Base-by-base conservation (phyloP, 2,888 invertebrate genomes). In the Azorinus chamasolen region DNA sequence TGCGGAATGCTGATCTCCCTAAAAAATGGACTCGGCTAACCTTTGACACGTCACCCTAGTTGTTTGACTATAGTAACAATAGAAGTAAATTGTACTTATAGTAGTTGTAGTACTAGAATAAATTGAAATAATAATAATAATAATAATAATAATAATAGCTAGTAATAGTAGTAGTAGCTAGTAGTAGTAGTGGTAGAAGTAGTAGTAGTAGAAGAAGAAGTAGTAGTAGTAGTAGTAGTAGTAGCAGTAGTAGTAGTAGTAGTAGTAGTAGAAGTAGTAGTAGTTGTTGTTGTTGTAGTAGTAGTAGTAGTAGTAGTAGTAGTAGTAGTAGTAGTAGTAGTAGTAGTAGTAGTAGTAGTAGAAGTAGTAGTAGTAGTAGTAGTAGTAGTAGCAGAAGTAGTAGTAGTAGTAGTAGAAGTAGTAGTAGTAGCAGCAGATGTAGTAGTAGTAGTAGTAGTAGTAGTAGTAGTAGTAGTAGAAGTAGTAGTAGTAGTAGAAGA, bases 321-420 rank as follows among this genome's bases (percentile, higher is more conserved):
- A 41, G 41, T 14, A 41, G 41, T 41, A 41, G 41, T 41, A 41
- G 41, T 41, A 41, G 41, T 41, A 41, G 41, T 41, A 41, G 41
- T 41, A 41, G 41, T 41, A 41, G 41, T 41, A 41, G 41, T 41
- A n/a, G n/a, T n/a, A n/a, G n/a, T n/a, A n/a, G n/a, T n/a, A n/a
- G n/a, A n/a, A n/a, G n/a, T n/a, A n/a, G n/a, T n/a, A n/a, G n/a
- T n/a, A n/a, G n/a, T n/a, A n/a, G n/a, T n/a, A n/a, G n/a, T n/a
- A n/a, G n/a, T n/a, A n/a, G n/a, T n/a, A n/a, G n/a, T n/a, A n/a
- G n/a, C n/a, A n/a, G n/a, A n/a, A n/a, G n/a, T n/a, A n/a, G n/a
- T n/a, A n/a, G n/a, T n/a, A n/a, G n/a, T n/a, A n/a, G n/a, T n/a
- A n/a, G n/a, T n/a, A n/a, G n/a, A n/a, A n/a, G n/a, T n/a, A n/a